Percentiles rank a stretch among this genome's conserved stretches.
phyloP scores from a whole-genome alignment of 2,888 invertebrate genomes.

The Tachina fera region DNA sequence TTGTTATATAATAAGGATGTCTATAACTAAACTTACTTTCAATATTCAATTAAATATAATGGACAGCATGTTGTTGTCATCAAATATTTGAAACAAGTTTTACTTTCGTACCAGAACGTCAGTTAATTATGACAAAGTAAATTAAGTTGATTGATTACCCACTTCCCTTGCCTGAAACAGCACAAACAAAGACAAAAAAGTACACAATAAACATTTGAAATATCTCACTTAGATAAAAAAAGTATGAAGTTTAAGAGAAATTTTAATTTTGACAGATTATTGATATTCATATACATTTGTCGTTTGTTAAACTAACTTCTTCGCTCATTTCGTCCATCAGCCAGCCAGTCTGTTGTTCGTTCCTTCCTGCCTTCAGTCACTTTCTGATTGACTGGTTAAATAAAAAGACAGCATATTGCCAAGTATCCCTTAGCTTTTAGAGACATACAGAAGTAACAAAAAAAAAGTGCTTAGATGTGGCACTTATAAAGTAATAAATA shows the following conservation, averaged over 20 bases:
- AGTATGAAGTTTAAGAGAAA: constrained; percentile 47
- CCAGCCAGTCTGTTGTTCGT: not conserved
- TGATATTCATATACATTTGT: constrained; percentile 64
- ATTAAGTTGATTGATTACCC: constrained; percentile 76
- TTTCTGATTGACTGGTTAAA: constrained; percentile 26
- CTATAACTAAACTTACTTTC: too few species aligned
- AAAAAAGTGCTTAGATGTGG: constrained; percentile 25
- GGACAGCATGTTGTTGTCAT: not conserved
- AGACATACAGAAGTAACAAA: constrained; percentile 42
- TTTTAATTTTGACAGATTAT: constrained; percentile 75
- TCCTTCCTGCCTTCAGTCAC: constrained; percentile 6
- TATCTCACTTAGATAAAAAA: constrained; percentile 14
- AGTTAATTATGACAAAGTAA: constrained; percentile 60
- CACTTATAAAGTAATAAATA: constrained; percentile 20
- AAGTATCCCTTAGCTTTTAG: constrained; percentile 49
- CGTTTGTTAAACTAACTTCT: constrained; percentile 41
- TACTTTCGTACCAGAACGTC: constrained; percentile 24
- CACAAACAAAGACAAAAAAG: not conserved
- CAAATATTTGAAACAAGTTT: constrained; percentile 1
- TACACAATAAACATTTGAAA: constrained; percentile 2
- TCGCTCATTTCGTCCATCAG: constrained; percentile 6
- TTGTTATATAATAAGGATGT: too few species aligned
- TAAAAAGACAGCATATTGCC: constrained; percentile 68
- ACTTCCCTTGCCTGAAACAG: constrained; percentile 3
- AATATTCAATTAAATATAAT: not conserved